phyloP scores from a whole-genome alignment of 1,140 invertebrate genomes.

The Goniozus legneri region DNA sequence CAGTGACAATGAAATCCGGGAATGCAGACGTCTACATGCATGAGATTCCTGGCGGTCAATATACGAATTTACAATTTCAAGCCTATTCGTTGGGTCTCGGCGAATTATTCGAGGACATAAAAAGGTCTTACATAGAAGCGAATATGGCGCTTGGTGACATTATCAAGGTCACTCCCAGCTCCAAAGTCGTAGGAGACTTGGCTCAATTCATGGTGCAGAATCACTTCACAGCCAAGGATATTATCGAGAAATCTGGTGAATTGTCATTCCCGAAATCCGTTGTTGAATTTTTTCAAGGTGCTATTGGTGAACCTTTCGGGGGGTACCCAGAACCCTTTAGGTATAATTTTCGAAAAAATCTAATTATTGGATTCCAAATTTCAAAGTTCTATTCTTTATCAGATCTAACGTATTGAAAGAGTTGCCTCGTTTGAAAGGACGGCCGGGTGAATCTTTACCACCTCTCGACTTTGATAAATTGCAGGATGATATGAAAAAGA shows the following conservation, averaged over 20 bases:
- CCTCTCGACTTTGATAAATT: constrained; percentile 87
- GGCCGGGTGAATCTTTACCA: constrained; percentile 80
- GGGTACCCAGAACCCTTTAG: constrained; percentile 96
- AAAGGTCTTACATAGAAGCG: constrained; percentile 94
- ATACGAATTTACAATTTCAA: constrained; percentile 99
- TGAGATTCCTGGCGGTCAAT: constrained; percentile 99
- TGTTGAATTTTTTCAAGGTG: constrained; percentile 96
- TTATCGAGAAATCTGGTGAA: constrained; percentile 87
- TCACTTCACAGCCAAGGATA: constrained; percentile 80
- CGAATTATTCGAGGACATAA: constrained; percentile 96
- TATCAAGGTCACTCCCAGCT: constrained; percentile 98
- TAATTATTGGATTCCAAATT: too few relatives aligned
- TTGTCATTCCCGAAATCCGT: constrained; percentile 97
- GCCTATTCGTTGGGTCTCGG: constrained; percentile 97
- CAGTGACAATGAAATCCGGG: constrained; percentile 97
- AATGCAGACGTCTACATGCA: constrained; percentile 99
- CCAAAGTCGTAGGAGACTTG: constrained; percentile 97
- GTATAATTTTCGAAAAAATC: too few relatives aligned
- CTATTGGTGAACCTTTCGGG: constrained; percentile 91
- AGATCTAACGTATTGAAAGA: constrained; percentile 86
- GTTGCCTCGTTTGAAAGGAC: constrained; percentile 81
- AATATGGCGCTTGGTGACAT: constrained; percentile 95
- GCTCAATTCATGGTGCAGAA: constrained; percentile 99
- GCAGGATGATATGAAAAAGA: constrained; percentile 73
- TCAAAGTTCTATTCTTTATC: constrained; percentile 10